Evolutionary conservation across 2,888 invertebrate species (phyloP).

Genomic region (Thumatha senex): DNA sequence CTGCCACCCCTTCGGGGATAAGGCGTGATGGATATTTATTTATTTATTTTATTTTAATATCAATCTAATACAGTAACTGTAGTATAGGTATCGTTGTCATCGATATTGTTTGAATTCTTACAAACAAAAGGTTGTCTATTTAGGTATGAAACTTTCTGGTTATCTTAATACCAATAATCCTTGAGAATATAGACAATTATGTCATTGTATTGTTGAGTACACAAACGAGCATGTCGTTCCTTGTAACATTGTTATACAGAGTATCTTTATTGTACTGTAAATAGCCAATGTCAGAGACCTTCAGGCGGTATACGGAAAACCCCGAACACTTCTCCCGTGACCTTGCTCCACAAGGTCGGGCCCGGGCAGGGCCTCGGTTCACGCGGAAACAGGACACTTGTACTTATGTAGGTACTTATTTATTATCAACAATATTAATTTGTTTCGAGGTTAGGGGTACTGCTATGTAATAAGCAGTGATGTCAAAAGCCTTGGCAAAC

Average conservation of each 20-base stretch:
- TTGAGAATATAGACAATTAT: conserved; percentile 37
- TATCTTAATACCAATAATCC: conserved; percentile 36
- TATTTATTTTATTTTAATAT: no score
- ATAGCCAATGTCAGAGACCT: conserved; percentile 65
- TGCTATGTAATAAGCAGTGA: conserved; percentile 7
- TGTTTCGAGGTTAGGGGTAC: conserved; percentile 12
- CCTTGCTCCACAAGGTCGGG: conserved; percentile 63
- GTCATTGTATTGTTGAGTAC: conserved; percentile 30
- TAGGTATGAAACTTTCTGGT: conserved; percentile 5
- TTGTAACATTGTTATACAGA: conserved; percentile 36
- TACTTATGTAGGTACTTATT: conserved; percentile 19
- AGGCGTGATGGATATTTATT: no score
- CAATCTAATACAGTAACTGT: no score
- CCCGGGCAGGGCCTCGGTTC: conserved; percentile 45
- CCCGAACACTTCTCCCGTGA: conserved; percentile 57
- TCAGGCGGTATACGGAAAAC: conserved; percentile 68
- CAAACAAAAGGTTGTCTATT: not conserved
- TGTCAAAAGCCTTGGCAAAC: not conserved
- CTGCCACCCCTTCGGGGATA: no score
- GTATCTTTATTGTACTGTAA: conserved; percentile 51
- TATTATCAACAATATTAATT: conserved; percentile 24
- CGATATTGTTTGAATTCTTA: not conserved
- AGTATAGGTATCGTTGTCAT: not conserved
- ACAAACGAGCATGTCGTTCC: conserved; percentile 40
- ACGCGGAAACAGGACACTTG: conserved; percentile 56